Evolutionary conservation across 2,113 vertebrate genomes (phyloP).

Genomic region (Hippolais icterina): DNA sequence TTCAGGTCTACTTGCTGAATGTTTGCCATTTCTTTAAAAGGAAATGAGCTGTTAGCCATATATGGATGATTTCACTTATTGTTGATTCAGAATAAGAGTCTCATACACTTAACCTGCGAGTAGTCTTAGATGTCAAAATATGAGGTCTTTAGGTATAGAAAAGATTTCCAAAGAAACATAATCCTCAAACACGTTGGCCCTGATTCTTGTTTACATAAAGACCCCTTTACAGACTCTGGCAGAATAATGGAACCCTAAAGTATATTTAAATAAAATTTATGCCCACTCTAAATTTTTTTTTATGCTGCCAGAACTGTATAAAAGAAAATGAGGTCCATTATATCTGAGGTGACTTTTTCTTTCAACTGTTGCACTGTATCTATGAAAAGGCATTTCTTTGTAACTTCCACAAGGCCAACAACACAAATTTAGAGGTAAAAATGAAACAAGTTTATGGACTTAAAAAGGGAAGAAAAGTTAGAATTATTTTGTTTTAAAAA

Average conservation of each 20-base stretch:
- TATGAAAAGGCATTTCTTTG: not conserved
- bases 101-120: not conserved
- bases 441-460: not conserved
- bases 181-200: not conserved
- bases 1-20: not conserved
- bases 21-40: not conserved
- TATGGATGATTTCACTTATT: not conserved
- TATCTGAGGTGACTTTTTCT: not conserved
- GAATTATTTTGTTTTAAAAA: not conserved
- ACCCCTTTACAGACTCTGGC: not conserved
- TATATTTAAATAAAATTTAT: constrained; percentile 29
- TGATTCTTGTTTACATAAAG: not conserved
- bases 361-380: not conserved
- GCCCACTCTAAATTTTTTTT: not conserved
- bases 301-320: not conserved
- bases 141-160: not conserved
- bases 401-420: not conserved
- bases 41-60: not conserved
- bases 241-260: not conserved
- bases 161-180: constrained; percentile 19
- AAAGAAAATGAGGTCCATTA: not conserved
- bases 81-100: not conserved
- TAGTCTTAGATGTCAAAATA: not conserved
- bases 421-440: not conserved
- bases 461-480: not conserved